Evolutionary conservation across 2,888 invertebrate genomes (phyloP).

Genomic region (Sussaba pulchella): DNA sequence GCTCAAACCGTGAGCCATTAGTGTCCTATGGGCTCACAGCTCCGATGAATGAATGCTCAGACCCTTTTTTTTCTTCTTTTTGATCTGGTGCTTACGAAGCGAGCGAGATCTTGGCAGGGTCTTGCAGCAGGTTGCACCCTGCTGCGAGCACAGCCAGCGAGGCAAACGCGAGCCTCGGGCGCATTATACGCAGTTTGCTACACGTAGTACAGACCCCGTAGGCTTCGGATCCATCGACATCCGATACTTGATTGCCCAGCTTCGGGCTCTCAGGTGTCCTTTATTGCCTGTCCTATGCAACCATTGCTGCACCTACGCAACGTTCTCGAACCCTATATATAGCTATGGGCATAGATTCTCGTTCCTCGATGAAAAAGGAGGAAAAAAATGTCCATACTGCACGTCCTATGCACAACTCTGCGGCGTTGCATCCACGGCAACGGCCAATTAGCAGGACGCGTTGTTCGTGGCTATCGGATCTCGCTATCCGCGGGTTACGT

Average conservation of each 20-base stretch:
- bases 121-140: constrained; percentile 77
- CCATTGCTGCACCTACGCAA: constrained; percentile 56
- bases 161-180: constrained; percentile 67
- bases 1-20: constrained; percentile 73
- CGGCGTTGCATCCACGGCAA: constrained; percentile 47
- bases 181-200: constrained; percentile 75
- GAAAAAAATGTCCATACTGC: constrained; percentile 3
- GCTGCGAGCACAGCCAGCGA: constrained; percentile 70
- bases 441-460: constrained; percentile 67
- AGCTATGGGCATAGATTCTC: not conserved
- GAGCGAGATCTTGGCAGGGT: constrained; percentile 70
- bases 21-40: constrained; percentile 70
- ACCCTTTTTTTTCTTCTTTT: constrained; percentile 55
- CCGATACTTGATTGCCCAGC: constrained; percentile 81
- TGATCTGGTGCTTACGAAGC: constrained; percentile 30
- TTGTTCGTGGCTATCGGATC: constrained; percentile 45
- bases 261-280: constrained; percentile 69
- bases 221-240: constrained; percentile 77
- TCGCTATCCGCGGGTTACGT: constrained; percentile 58
- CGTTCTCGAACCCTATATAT: constrained; percentile 57
- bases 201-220: constrained; percentile 66
- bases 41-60: constrained; percentile 68
- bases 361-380: constrained; percentile 13
- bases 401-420: constrained; percentile 40
- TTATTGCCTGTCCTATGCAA: constrained; percentile 61